Conservation (phyloP, 2,797 vertebrate genomes). For the Botia kubotai region DNA sequence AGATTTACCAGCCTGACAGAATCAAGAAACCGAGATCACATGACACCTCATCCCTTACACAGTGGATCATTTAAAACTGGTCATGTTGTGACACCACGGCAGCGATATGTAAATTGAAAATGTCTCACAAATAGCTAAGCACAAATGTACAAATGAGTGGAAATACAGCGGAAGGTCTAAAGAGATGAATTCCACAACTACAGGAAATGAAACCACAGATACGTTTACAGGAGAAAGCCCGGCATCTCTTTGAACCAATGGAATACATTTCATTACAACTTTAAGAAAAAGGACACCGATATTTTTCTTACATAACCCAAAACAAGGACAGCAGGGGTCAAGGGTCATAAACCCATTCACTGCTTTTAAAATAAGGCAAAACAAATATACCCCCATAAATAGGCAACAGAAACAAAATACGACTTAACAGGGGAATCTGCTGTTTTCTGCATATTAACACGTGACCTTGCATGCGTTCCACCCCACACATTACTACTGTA, state of each 20-base stretch:
- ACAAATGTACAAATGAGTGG: slow-evolving; percentile 42
- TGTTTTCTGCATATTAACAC: slow-evolving; percentile 34
- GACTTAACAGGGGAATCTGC: slow-evolving; percentile 56
- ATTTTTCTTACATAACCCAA: slow-evolving; percentile 46
- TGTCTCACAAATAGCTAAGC: slow-evolving; percentile 41
- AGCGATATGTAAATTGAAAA: slow-evolving; percentile 46
- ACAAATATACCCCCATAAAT: slow-evolving; percentile 56
- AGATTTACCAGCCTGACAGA: slow-evolving; percentile 11
- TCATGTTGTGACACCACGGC: slow-evolving; percentile 42
- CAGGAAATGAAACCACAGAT: slow-evolving; percentile 49
- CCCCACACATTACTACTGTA: slow-evolving; percentile 72
- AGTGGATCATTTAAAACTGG: slow-evolving; percentile 27
- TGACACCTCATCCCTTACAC: background rate
- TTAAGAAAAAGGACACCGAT: slow-evolving; percentile 15
- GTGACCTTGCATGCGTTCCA: slow-evolving; percentile 74
- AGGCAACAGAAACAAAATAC: slow-evolving; percentile 39
- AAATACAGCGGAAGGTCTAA: slow-evolving; percentile 69
- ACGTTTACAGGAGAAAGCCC: slow-evolving; percentile 21
- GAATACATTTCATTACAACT: slow-evolving; percentile 5
- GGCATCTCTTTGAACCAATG: slow-evolving; percentile 17
- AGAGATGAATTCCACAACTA: slow-evolving; percentile 47
- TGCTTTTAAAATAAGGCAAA: slow-evolving; percentile 73
- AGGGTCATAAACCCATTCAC: slow-evolving; percentile 60
- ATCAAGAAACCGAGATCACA: slow-evolving; percentile 16
- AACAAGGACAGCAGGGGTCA: slow-evolving; percentile 49